phyloP scores from a whole-genome alignment of 2,888 invertebrate genomes.

The Furcula furcula region DNA sequence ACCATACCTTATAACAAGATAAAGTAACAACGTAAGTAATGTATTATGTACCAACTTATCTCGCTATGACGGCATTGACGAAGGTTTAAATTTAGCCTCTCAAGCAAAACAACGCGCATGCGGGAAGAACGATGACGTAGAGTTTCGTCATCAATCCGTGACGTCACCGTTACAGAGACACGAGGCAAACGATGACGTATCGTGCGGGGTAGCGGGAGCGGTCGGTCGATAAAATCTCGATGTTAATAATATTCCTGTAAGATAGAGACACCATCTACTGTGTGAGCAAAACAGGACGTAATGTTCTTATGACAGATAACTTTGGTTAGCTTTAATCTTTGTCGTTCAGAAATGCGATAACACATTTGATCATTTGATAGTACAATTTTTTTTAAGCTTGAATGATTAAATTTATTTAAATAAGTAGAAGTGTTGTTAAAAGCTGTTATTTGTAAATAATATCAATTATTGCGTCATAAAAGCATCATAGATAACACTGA shows the following conservation, averaged over 20 bases:
- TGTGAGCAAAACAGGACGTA: neutral
- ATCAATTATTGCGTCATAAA: no score
- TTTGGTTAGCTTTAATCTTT: no score
- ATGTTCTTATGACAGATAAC: no score
- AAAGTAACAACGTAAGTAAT: no score
- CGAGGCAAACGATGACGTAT: conserved; percentile 62
- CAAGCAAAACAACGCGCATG: conserved; percentile 46
- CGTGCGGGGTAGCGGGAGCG: conserved; percentile 32
- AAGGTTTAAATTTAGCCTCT: conserved; percentile 48
- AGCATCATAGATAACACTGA: no score
- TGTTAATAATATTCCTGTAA: conserved; percentile 50
- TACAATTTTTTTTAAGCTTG: no score
- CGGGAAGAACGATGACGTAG: conserved; percentile 53
- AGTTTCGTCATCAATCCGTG: conserved; percentile 51
- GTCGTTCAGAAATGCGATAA: no score
- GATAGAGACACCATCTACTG: neutral
- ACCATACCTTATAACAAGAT: no score
- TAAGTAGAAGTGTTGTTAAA: no score
- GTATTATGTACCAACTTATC: conserved; percentile 17
- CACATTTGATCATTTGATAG: no score
- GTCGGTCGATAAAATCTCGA: conserved; percentile 49
- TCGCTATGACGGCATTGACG: conserved; percentile 27
- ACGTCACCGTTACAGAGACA: conserved; percentile 47
- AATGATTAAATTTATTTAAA: no score
- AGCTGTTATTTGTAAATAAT: no score